These are phyloP conservation scores for Clarias pachynema DNA, from an alignment of 2,797 vertebrate species.

Conservation along the genomic window DNA sequence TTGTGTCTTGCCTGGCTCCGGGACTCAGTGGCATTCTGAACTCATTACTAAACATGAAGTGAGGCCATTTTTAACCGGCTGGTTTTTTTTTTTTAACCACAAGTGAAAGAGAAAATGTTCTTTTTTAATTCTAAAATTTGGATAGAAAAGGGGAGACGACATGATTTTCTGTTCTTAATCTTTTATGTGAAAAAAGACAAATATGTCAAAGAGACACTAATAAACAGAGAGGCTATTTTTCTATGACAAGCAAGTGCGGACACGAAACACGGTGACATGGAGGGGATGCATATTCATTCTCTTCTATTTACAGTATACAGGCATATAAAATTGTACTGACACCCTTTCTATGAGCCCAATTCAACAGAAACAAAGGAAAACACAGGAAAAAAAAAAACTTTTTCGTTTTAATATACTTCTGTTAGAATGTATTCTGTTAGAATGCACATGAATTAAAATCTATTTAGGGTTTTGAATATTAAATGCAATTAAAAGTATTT, in stretches of 20 bases:
- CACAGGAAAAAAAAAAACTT: not conserved
- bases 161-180: constrained; percentile 9
- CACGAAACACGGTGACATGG: constrained; percentile 27
- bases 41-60: constrained; percentile 1
- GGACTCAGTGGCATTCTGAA: not conserved
- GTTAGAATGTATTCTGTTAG: constrained; percentile 41
- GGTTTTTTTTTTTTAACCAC: not conserved
- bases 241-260: constrained; percentile 47
- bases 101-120: not conserved
- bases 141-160: constrained; percentile 1
- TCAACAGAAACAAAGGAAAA: constrained; percentile 7
- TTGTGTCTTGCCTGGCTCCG: not conserved
- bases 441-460: constrained; percentile 44
- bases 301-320: constrained; percentile 56
- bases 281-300: constrained; percentile 44
- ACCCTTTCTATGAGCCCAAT: constrained; percentile 38
- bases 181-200: constrained; percentile 19
- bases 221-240: constrained; percentile 6
- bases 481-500: constrained; percentile 56
- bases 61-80: not conserved
- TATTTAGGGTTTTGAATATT: constrained; percentile 49
- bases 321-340: constrained; percentile 57
- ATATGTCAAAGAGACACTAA: constrained; percentile 13
- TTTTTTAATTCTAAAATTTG: constrained; percentile 5
- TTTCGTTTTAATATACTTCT: not conserved